These are phyloP conservation scores for Corvus cornix DNA, from an alignment of 2,113 vertebrate species.

Conservation along the genomic window DNA sequence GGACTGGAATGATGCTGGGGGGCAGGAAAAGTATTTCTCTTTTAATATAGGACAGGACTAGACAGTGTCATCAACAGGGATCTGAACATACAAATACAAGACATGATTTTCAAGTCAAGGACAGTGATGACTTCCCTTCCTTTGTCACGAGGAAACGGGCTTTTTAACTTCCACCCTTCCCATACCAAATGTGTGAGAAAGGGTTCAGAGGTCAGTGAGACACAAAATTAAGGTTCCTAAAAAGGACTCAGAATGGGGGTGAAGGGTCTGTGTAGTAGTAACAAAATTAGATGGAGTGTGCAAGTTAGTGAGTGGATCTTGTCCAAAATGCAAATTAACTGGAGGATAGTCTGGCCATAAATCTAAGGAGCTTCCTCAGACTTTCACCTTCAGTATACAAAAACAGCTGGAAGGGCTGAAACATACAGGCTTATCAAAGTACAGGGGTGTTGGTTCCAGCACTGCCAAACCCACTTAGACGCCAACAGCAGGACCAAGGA, in stretches of 20 bases:
- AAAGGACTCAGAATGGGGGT: neutral
- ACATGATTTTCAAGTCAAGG: neutral
- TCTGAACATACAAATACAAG: neutral
- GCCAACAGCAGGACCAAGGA: neutral
- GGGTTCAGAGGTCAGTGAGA: neutral
- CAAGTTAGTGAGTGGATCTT: neutral
- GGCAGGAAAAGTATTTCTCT: neutral
- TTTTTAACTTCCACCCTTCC: neutral
- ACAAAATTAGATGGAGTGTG: neutral
- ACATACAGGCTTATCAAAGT: accelerated
- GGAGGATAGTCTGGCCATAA: neutral
- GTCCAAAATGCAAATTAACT: neutral
- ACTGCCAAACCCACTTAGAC: neutral
- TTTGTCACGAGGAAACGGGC: neutral
- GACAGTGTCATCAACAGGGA: neutral
- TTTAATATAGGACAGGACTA: neutral
- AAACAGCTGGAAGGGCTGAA: neutral
- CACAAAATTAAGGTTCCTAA: neutral
- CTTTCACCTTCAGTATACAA: neutral
- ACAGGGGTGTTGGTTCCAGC: neutral
- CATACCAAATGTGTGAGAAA: neutral
- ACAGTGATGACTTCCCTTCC: neutral
- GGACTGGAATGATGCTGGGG: neutral
- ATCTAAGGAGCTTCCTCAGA: neutral
- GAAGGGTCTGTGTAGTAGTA: neutral